phyloP scores from a whole-genome alignment of 2,797 vertebrate species.

The Danio albolineatus region DNA sequence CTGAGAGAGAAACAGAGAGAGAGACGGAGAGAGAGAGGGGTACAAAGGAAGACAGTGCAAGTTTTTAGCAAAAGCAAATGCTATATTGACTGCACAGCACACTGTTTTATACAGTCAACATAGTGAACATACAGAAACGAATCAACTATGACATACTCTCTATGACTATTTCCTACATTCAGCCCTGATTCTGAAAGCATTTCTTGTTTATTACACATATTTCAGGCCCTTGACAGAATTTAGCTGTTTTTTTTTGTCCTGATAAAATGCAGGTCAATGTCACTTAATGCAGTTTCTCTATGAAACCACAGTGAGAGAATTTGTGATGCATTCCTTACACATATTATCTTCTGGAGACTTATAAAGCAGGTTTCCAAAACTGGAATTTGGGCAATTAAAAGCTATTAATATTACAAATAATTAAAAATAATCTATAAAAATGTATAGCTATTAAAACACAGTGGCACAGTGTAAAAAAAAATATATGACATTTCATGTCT shows the following conservation, averaged over 20 bases:
- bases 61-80: slow-evolving; percentile 15
- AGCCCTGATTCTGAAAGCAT: background rate
- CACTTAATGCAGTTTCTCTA: background rate
- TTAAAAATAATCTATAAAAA: background rate
- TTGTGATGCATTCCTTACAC: background rate
- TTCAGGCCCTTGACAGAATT: background rate
- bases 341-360: background rate
- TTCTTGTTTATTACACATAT: background rate
- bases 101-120: slow-evolving; percentile 3
- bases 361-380: background rate
- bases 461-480: too few relatives aligned
- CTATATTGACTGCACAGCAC: background rate
- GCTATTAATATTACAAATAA: too few relatives aligned
- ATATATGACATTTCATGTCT: too few relatives aligned
- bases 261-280: slow-evolving; percentile 6
- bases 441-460: background rate
- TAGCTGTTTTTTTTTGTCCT: background rate
- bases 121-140: background rate
- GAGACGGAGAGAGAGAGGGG: slow-evolving; percentile 15
- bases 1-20: slow-evolving; percentile 70
- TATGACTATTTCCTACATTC: background rate
- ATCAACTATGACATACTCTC: background rate
- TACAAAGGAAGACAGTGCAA: background rate
- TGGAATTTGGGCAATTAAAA: background rate
- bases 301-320: background rate